A percentile compares a stretch with the other conserved stretches of the same genome.
phyloP scores from a whole-genome alignment of 2,113 vertebrate species.

The Ancistrus triradiatus region DNA sequence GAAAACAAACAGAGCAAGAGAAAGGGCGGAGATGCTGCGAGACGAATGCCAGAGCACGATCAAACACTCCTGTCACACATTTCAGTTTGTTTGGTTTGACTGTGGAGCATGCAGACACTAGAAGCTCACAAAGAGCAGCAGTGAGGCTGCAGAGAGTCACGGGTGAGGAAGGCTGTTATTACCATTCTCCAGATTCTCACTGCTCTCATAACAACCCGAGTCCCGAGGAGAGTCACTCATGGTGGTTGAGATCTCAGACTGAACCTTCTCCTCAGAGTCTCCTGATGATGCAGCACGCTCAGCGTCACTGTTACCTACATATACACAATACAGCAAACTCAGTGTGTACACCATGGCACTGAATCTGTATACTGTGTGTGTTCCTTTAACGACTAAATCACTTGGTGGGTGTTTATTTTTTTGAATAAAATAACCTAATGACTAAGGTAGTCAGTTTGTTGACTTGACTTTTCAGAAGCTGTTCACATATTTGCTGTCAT shows the following conservation, averaged over 20 bases:
- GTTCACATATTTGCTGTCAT: no score
- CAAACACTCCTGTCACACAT: neutral
- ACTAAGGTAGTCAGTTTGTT: no score
- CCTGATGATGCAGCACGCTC: slow-evolving; percentile 68
- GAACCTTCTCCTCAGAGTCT: slow-evolving; percentile 84
- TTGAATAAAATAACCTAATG: no score
- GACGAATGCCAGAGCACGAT: slow-evolving; percentile 27
- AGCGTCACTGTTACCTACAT: slow-evolving; percentile 86
- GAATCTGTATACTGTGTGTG: slow-evolving; percentile 3
- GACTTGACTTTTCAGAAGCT: no score
- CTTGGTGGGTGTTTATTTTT: no score
- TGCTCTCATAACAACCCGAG: slow-evolving; percentile 96
- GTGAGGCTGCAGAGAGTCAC: slow-evolving; percentile 47
- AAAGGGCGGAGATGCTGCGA: slow-evolving; percentile 30
- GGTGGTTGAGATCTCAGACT: slow-evolving; percentile 71
- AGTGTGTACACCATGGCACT: neutral
- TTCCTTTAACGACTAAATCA: no score
- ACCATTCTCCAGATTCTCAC: slow-evolving; percentile 90
- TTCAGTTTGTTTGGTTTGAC: slow-evolving; percentile 22
- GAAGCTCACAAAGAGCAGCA: slow-evolving; percentile 47
- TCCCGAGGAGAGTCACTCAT: slow-evolving; percentile 84
- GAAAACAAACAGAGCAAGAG: slow-evolving; percentile 23
- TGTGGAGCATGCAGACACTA: slow-evolving; percentile 34
- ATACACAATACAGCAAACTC: slow-evolving; percentile 15
- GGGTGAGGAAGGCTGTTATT: slow-evolving; percentile 62